Percentiles rank a stretch among this genome's conserved stretches.
phyloP scores from a whole-genome alignment of 2,888 invertebrate species.

The Dryobotodes eremita region DNA sequence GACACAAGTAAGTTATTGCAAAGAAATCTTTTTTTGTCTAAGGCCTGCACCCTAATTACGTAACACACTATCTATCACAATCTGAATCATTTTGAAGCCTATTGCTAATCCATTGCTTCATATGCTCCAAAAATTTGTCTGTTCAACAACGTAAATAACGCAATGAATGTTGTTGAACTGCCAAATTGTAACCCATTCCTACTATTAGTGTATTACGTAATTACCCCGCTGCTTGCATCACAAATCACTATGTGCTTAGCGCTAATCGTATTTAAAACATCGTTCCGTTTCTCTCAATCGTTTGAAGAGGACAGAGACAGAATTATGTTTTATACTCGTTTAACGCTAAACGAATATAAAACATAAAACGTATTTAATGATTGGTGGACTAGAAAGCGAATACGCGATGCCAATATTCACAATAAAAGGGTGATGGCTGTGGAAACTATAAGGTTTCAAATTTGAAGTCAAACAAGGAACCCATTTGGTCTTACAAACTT shows the following conservation, averaged over 20 bases:
- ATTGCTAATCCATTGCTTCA: no score
- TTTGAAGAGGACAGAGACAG: neutral
- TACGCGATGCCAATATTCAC: neutral
- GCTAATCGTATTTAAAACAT: no score
- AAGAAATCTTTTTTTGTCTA: neutral
- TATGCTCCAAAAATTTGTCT: no score
- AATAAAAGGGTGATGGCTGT: neutral
- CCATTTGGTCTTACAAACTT: neutral
- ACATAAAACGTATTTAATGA: neutral
- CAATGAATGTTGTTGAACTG: no score
- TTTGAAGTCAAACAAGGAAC: neutral
- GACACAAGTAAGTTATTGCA: slow-evolving; percentile 84
- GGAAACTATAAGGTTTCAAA: neutral
- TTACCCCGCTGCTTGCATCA: no score
- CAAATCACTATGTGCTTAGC: neutral
- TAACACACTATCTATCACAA: no score
- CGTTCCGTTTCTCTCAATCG: neutral
- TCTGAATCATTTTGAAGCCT: no score
- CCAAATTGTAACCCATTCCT: no score
- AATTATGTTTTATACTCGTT: neutral
- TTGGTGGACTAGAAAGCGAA: neutral
- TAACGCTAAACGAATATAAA: no score
- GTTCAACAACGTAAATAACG: no score
- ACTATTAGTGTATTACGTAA: no score
- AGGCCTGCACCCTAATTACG: no score